Base-by-base conservation (phyloP, 1,140 invertebrate genomes). In the Ceratitis capitata region DNA sequence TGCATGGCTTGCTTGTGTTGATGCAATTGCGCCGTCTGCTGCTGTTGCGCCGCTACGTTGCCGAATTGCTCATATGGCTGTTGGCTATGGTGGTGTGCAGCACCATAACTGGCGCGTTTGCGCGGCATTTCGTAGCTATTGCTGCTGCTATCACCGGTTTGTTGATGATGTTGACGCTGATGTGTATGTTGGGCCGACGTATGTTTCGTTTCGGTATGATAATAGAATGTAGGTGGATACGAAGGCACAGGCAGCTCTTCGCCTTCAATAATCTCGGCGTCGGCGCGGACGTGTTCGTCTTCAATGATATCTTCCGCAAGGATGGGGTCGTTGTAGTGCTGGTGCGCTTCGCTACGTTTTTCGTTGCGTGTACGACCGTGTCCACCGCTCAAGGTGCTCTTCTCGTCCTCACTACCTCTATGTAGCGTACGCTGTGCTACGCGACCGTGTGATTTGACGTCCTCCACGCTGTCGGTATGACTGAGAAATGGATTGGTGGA, bases 161-260 rank as follows among this genome's bases (percentile, higher is more conserved):
- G 94, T 94, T 86, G 97, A 23, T 96, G 86, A 95, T 96, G 86
- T 96, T 96, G 89, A 97, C 69, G 96, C 58, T n/a, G n/a, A n/a
- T n/a, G n/a, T n/a, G n/a, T n/a, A n/a, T n/a, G 42, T 69, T 84
- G 61, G 23, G 10, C 14, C 42, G 64, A 56, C 49, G 82, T 69
- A 53, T 85, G 47, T n/a, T 85, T 58, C 3, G 56, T 39, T 16
- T 39, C 64, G 39, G 91, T 83, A 91, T 92, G 86, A 86, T 91
- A 32, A 88, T 92, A 87, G 91, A 92, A 87, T 89, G 92, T 53
- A 47, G 78, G 51, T 26, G 78, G 74, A 83, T 85, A 85, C 51
- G 56, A 69, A 32, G 86, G 86, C 56, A 86, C 86, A 7, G 86
- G 86, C 23, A 86, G 39, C 23, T 85, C 84, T 53, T 86, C 86